phyloP scores from a whole-genome alignment of 2,888 invertebrate genomes.

The Agrotis puta region DNA sequence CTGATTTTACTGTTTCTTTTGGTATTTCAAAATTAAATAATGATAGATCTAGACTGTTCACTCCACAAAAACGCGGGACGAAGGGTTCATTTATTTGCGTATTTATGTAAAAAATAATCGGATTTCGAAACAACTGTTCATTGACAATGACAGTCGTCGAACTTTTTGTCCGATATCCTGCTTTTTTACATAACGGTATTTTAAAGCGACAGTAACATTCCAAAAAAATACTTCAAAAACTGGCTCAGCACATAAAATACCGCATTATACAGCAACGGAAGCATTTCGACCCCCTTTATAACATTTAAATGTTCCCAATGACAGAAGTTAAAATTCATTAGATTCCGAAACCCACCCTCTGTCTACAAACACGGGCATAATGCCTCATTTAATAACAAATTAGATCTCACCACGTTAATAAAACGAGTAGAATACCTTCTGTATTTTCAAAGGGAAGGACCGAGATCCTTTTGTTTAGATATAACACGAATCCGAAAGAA shows the following conservation, averaged over 20 bases:
- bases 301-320: constrained; percentile 83
- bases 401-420: constrained; percentile 83
- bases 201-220: constrained; percentile 35
- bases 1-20: too few relatives aligned
- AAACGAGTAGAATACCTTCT: constrained; percentile 65
- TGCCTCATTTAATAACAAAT: constrained; percentile 90
- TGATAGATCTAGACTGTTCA: too few relatives aligned
- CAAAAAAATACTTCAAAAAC: constrained; percentile 56
- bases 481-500: constrained; percentile 62
- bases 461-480: constrained; percentile 70
- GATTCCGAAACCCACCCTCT: constrained; percentile 82
- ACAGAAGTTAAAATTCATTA: constrained; percentile 86
- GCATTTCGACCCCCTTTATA: constrained; percentile 77
- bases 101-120: constrained; percentile 24
- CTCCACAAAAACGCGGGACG: neutral
- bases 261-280: constrained; percentile 72
- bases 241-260: constrained; percentile 61
- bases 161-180: constrained; percentile 60
- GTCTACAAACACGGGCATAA: constrained; percentile 82
- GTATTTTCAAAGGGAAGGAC: constrained; percentile 54
- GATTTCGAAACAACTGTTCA: constrained; percentile 45
- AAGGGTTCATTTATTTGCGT: neutral
- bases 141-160: constrained; percentile 3
- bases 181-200: constrained; percentile 60
- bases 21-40: neutral